Evolutionary conservation across 1,140 invertebrate species (phyloP).

Genomic region (Drosophila bocqueti): DNA sequence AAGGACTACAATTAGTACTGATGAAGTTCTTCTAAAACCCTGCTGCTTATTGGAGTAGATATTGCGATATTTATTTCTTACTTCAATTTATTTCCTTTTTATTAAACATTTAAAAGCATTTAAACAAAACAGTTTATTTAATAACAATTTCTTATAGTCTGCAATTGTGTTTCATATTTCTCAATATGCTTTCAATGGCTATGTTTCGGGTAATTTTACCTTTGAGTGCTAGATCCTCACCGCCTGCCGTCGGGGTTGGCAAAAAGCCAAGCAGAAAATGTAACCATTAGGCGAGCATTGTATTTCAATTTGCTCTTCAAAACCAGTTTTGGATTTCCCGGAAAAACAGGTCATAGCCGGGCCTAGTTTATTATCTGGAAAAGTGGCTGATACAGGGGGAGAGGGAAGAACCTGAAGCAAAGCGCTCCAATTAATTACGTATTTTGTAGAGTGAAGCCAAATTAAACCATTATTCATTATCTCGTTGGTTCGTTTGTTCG

Average conservation of each 20-base stretch:
- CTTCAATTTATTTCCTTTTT: no score
- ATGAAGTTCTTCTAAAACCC: not conserved
- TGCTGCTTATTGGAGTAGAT: not conserved
- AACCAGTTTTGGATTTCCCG: slow-evolving; percentile 31
- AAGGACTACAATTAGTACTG: not conserved
- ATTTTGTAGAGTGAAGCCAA: slow-evolving; percentile 75
- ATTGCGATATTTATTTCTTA: not conserved
- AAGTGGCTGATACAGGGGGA: not conserved
- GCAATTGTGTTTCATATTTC: not conserved
- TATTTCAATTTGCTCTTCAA: slow-evolving; percentile 51
- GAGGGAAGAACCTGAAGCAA: slow-evolving; percentile 5
- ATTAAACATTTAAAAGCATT: not conserved
- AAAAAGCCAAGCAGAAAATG: slow-evolving; percentile 32
- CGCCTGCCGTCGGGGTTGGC: slow-evolving; percentile 15
- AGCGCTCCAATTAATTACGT: slow-evolving; percentile 71
- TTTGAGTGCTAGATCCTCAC: not conserved
- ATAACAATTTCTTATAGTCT: not conserved
- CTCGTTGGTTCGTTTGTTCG: slow-evolving; percentile 33
- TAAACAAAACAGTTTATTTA: not conserved
- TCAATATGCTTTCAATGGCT: not conserved
- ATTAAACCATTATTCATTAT: slow-evolving; percentile 83
- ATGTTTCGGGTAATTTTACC: not conserved
- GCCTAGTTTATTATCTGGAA: slow-evolving; percentile 38
- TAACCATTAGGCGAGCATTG: slow-evolving; percentile 41
- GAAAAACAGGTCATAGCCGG: slow-evolving; percentile 19